phyloP scores from a whole-genome alignment of 2,888 invertebrate species.

The Drosophila basisetae region DNA sequence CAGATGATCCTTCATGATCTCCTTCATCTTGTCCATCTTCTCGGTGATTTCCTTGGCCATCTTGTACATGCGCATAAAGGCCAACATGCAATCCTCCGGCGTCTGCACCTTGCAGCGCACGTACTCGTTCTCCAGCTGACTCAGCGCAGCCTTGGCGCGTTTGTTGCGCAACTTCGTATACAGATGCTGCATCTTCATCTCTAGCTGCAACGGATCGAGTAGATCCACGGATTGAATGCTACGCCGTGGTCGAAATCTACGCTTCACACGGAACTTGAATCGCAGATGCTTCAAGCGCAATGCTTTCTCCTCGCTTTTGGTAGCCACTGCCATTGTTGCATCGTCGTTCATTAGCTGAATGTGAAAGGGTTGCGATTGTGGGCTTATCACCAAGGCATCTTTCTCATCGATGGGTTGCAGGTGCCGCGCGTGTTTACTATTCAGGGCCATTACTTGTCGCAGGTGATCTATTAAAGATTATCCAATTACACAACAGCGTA shows the following conservation, averaged over 20 bases:
- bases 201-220: conserved; percentile 73
- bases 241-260: conserved; percentile 40
- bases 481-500: no score
- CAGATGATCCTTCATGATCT: conserved; percentile 75
- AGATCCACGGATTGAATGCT: conserved; percentile 41
- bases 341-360: conserved; percentile 28
- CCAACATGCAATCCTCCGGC: conserved; percentile 75
- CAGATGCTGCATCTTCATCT: conserved; percentile 70
- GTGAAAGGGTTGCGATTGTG: conserved; percentile 50
- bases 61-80: conserved; percentile 81
- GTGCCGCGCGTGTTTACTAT: conserved; percentile 47
- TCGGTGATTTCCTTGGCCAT: conserved; percentile 81
- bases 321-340: not conserved
- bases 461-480: conserved; percentile 58
- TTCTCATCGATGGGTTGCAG: conserved; percentile 49
- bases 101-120: conserved; percentile 79
- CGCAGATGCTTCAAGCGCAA: conserved; percentile 59
- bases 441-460: conserved; percentile 63
- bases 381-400: conserved; percentile 40
- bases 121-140: conserved; percentile 77
- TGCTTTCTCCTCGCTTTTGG: conserved; percentile 39
- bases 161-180: conserved; percentile 78
- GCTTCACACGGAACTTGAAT: conserved; percentile 51
- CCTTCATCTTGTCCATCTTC: conserved; percentile 82
- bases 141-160: conserved; percentile 71